Base-by-base conservation (phyloP, 2,888 invertebrate genomes). In the Drosophila mayaguana region DNA sequence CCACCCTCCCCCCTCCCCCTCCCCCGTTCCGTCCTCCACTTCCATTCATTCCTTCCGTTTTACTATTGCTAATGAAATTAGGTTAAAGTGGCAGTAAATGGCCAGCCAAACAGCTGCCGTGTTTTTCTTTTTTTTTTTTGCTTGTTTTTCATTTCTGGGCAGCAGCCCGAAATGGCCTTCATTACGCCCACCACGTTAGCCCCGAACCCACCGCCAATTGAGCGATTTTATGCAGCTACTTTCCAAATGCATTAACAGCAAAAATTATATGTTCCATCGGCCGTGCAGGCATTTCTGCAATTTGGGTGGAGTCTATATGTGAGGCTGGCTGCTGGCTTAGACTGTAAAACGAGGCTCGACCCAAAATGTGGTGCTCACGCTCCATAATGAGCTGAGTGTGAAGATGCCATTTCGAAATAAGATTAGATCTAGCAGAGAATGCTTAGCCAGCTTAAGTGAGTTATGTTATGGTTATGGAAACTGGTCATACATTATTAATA, bases 81-180 rank as follows among this genome's bases (percentile, higher is more conserved):
- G 84, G 90, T 86, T 84, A 90, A 84, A 88, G 83, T 80, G 86
- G 83, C 72, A 74, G 70, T 85, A 88, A 84, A 89, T 82, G 80
- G 87, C 72, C 75, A 59, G 64, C 61, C 57, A 77, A 80, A 73
- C 80, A 82, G 75, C 64, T 78, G 83, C 63, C 67, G 25, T 53
- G 46, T n/a, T n/a, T n/a, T n/a, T n/a, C n/a, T n/a, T n/a, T 22
- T 22, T 14, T 8, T 9, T 45, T 45, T 9, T 25, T 48, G 16
- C n/a, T 16, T 16, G 1, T 8, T 45, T 45, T 22, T 16, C 20
- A 1, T 22, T 22, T 14, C 50, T 79, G 61, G 57, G 8, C 67
- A 63, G 22, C 56, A 54, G 45, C 32, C 46, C 40, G 28, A 55
- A 50, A 18, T n/a, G 32, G 45, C 50, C 40, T 42, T 38, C 42